Evolutionary conservation across 2,888 invertebrate genomes (phyloP).

Genomic region (Sinohyriopsis cumingii): DNA sequence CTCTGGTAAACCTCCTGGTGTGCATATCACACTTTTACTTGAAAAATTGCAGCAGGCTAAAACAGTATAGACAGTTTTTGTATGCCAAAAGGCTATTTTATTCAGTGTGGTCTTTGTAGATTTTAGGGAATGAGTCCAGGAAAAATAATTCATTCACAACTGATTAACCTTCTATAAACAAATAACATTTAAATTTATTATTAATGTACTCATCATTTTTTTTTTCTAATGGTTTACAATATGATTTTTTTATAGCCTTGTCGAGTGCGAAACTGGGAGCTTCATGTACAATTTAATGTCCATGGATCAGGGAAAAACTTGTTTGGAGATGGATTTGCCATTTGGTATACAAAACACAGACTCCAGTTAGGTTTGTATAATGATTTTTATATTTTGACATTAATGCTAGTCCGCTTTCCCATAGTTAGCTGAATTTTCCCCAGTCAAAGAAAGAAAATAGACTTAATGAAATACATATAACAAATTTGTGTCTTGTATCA

Average conservation of each 20-base stretch:
- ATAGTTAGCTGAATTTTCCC: neutral
- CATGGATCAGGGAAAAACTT: conserved; percentile 94
- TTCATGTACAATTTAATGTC: conserved; percentile 96
- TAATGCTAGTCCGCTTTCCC: neutral
- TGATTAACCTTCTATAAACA: too few relatives aligned
- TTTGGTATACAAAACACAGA: conserved; percentile 85
- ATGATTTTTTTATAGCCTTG: conserved; percentile 78
- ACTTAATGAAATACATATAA: too few relatives aligned
- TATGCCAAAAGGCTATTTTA: too few relatives aligned
- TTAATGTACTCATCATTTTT: neutral
- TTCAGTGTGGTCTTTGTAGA: neutral
- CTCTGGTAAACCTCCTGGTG: too few relatives aligned
- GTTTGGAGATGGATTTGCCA: conserved; percentile 96
- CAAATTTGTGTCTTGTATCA: too few relatives aligned
- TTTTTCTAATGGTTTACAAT: neutral
- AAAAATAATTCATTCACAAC: neutral
- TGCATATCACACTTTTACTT: too few relatives aligned
- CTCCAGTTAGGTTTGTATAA: conserved; percentile 58
- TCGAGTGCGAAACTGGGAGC: conserved; percentile 92
- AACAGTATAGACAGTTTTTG: too few relatives aligned
- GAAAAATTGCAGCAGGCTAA: too few relatives aligned
- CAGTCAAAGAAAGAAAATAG: too few relatives aligned
- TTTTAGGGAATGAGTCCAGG: neutral
- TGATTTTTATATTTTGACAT: neutral
- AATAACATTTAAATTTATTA: neutral